These are phyloP conservation scores for Rhombomys opimus DNA, from an alignment of 2,113 vertebrate species.

Conservation along the genomic window DNA sequence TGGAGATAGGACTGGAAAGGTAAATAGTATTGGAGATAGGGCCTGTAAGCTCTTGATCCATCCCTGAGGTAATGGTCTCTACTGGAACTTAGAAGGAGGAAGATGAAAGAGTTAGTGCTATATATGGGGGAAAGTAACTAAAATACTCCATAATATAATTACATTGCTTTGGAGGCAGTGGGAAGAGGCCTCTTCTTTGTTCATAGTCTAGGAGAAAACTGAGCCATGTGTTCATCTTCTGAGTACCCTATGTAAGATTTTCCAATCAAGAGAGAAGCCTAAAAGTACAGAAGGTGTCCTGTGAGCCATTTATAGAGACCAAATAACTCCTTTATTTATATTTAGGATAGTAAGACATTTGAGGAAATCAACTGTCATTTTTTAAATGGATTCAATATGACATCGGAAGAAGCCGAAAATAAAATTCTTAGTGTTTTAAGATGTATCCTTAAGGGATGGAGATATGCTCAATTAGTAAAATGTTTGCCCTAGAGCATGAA, in stretches of 20 bases:
- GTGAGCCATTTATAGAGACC: neutral
- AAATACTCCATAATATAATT: neutral
- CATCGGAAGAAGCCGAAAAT: constrained; percentile 46
- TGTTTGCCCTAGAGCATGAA: too few species aligned
- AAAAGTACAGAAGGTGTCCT: neutral
- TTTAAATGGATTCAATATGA: neutral
- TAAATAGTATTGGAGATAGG: neutral
- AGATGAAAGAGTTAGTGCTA: neutral
- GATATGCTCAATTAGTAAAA: neutral
- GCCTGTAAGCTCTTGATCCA: neutral
- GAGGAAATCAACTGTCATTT: neutral
- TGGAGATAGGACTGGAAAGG: neutral
- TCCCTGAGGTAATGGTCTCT: neutral
- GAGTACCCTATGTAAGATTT: neutral
- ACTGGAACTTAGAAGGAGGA: neutral
- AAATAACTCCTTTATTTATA: constrained; percentile 27
- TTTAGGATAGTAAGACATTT: constrained; percentile 2
- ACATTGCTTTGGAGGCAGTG: neutral
- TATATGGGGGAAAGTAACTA: neutral
- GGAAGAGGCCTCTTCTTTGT: neutral
- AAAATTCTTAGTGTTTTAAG: constrained; percentile 5
- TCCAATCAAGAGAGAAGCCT: neutral
- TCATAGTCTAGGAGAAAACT: neutral
- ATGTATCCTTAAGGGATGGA: neutral
- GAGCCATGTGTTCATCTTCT: neutral